These are phyloP conservation scores for Oscheius sp. DNA, from an alignment of 2,888 invertebrate genomes.

Conservation along the genomic window DNA sequence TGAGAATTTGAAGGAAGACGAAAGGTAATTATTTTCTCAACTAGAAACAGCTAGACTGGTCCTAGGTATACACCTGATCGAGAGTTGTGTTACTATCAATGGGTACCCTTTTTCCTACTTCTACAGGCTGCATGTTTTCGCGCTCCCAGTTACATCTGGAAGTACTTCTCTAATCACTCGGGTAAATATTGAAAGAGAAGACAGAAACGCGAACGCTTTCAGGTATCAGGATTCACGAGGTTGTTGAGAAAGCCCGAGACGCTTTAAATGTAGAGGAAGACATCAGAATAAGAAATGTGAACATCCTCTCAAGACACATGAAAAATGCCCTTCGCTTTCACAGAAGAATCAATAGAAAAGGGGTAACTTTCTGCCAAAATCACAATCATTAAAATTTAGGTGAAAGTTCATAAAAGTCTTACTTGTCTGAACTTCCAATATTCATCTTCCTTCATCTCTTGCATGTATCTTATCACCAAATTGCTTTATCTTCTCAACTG, in stretches of 20 bases:
- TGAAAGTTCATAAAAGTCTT: slow-evolving; percentile 60
- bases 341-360: slow-evolving; percentile 48
- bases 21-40: slow-evolving; percentile 32
- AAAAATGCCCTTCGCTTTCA: slow-evolving; percentile 63
- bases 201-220: not conserved
- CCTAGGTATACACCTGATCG: slow-evolving; percentile 56
- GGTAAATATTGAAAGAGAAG: slow-evolving; percentile 36
- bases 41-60: not conserved
- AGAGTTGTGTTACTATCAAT: slow-evolving; percentile 66
- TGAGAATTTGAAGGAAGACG: slow-evolving; percentile 53
- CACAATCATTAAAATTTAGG: slow-evolving; percentile 26
- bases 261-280: slow-evolving; percentile 56
- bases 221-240: slow-evolving; percentile 68
- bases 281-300: slow-evolving; percentile 54
- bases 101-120: slow-evolving; percentile 68
- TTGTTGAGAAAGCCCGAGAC: slow-evolving; percentile 65
- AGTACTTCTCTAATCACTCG: slow-evolving; percentile 63
- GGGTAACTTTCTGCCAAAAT: slow-evolving; percentile 12
- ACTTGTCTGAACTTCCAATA: slow-evolving; percentile 64
- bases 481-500: slow-evolving; percentile 61
- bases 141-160: slow-evolving; percentile 65
- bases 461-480: slow-evolving; percentile 65
- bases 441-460: slow-evolving; percentile 63
- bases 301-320: slow-evolving; percentile 58
- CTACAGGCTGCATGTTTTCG: slow-evolving; percentile 67